Conservation (phyloP, 2,888 invertebrate genomes). For the Odontocolon sp. region DNA sequence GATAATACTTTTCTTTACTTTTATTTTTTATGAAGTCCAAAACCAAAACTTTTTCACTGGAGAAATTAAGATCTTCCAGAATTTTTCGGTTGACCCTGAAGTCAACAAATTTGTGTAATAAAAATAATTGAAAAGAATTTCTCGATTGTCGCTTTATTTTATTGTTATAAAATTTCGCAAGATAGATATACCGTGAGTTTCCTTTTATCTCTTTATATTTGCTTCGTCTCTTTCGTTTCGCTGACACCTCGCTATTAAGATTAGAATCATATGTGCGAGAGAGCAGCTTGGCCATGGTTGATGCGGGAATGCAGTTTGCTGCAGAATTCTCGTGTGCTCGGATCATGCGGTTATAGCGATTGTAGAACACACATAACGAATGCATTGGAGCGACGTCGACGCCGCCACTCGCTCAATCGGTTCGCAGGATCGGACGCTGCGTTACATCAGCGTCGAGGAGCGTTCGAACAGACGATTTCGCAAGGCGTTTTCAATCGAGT, state of each 20-base stretch:
- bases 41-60: too few species aligned
- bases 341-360: background rate
- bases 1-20: too few species aligned
- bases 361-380: conserved; percentile 21
- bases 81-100: too few species aligned
- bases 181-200: background rate
- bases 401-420: conserved; percentile 44
- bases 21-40: too few species aligned
- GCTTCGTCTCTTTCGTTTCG: conserved; percentile 32
- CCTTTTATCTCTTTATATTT: background rate
- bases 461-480: conserved; percentile 68
- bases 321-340: background rate
- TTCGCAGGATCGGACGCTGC: conserved; percentile 45
- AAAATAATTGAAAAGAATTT: too few species aligned
- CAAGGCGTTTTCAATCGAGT: conserved; percentile 73
- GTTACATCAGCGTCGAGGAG: conserved; percentile 68
- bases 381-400: conserved; percentile 33
- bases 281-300: background rate
- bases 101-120: too few species aligned
- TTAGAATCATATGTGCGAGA: conserved; percentile 36
- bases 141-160: too few species aligned
- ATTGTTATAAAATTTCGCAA: conserved; percentile 33
- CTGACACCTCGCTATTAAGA: conserved; percentile 54
- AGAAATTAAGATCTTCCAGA: too few species aligned
- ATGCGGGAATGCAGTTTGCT: conserved; percentile 26